Evolutionary conservation across 2,113 vertebrate genomes (phyloP), one percentile per base, ranked within the genome.

Genomic region (Rafetus swinhoei): DNA sequence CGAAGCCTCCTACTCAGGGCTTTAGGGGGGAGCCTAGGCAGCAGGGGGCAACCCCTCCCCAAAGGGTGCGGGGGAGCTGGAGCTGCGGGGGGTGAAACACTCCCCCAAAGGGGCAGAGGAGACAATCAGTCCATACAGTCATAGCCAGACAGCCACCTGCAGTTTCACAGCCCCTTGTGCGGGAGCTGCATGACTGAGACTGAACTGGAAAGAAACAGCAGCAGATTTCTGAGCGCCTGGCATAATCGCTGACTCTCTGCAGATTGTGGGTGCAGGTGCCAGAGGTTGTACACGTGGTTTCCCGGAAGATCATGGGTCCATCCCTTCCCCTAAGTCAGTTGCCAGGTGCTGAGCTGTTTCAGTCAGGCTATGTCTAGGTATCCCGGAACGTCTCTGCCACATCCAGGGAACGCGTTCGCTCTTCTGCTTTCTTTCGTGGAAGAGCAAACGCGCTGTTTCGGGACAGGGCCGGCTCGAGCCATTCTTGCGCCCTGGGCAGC

Each of bases 1-100:
- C 0, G 98, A 99, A 79, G 98, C 98, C 5, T 98, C 98, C 29
- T 96, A 98, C 69, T 97, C 98, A 0, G 97, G 98, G 3, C 97
- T 98, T 52, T 95, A 85, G 79, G 7, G 54, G 25, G 6, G 18
- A 39, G 35, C 19, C 12, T 9, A 3, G 9, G 21, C 53, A 5
- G 4, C 22, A 3, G 13, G n/a, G 24, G 13, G 35, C 8, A 7
- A 32, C 62, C 4, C 3, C 62, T 69, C 32, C 62, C 62, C 62
- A n/a, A n/a, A 13, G 62, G 32, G 60, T 22, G 10, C 2, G 14
- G 60, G 60, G 27, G 57, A 60, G 9, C 24, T 9, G 7, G 57
- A 9, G 22, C 3, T 8, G 57, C 24, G 7, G 25, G 21, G 57
- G 57, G 57, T 14, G 21, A 59, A 22, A 8, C 2, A 7, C 57